Evolutionary conservation across 2,797 vertebrate genomes (phyloP), one percentile per base, ranked within the genome.

Genomic region (Neoniphon sammara): DNA sequence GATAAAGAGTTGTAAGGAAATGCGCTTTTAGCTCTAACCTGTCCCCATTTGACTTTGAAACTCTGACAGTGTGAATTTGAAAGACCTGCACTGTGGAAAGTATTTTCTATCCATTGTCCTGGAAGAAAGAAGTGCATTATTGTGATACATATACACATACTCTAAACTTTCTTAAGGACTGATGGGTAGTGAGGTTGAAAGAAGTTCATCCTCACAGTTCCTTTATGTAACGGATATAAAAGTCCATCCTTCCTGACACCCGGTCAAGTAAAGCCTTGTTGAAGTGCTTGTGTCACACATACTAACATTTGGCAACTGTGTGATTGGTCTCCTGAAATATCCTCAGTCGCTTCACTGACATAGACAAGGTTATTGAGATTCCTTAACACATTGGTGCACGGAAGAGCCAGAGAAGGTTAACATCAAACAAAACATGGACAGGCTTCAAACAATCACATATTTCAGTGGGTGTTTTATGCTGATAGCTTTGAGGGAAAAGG

Each of bases 121-220:
- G 18, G 17, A 57, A 34, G 30, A 49, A 4, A 58, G 3, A 5
- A 12, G 20, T 60, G 10, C 4, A 12, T 18, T 20, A 20, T 58
- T 59, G 5, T 52, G 79, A 80, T 66, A 62, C 75, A 85, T 77
- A 85, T 81, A 74, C 27, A 47, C 70, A 62, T 66, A 7, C 64
- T 53, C 75, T 91, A 91, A 90, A 90, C 89, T 87, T 84, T 69
- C 39, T 84, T 71, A 85, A 84, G 90, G 89, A 89, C 89, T 87
- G 59, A 81, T 64, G 77, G 75, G 77, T 73, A 81, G 75, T 60
- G 81, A 80, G 84, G 85, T 75, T 84, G 87, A 83, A 75, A 77
- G 80, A 68, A 71, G 62, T 77, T 85, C 85, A 88, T 64, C 82
- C 76, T 68, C 34, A 36, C 54, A 34, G 60, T 71, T 76, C 69